Percentiles rank a stretch among this genome's conserved stretches.
Evolutionary conservation across 2,888 invertebrate genomes (phyloP).

Genomic region (Ferrisia virgata): DNA sequence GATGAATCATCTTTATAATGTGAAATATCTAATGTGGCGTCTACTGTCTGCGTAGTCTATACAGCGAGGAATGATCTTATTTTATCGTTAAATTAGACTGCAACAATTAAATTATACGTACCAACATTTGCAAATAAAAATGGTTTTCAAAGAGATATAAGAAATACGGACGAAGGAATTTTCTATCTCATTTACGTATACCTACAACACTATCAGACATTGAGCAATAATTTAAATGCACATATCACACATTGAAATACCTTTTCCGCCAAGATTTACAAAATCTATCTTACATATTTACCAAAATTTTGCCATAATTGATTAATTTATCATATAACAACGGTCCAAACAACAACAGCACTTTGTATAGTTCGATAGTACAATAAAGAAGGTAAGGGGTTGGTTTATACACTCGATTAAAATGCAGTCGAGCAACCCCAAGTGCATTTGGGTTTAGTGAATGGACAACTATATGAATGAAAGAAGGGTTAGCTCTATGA

Average conservation of each 20-base stretch:
- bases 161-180: too few relatives aligned
- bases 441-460: slow-evolving; percentile 36
- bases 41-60: background rate
- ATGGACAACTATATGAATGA: slow-evolving; percentile 43
- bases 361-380: slow-evolving; percentile 31
- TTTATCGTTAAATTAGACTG: background rate
- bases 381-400: slow-evolving; percentile 32
- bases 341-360: slow-evolving; percentile 29
- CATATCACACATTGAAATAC: background rate
- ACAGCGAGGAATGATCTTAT: too few relatives aligned
- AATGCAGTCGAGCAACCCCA: slow-evolving; percentile 33
- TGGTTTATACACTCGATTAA: slow-evolving; percentile 38
- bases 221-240: too few relatives aligned
- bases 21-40: background rate
- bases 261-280: background rate
- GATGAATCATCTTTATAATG: background rate
- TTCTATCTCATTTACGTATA: too few relatives aligned
- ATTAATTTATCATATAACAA: slow-evolving; percentile 43
- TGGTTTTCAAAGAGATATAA: too few relatives aligned
- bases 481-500: slow-evolving; percentile 43
- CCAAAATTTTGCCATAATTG: slow-evolving; percentile 21
- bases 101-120: background rate
- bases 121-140: too few relatives aligned
- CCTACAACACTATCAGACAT: too few relatives aligned
- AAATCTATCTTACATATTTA: background rate